Percentiles rank a stretch among this genome's conserved stretches.
These are phyloP conservation scores for Paragorgia papillata DNA, from an alignment of 92 coral and sea anemone genomes.

Conservation along the genomic window DNA sequence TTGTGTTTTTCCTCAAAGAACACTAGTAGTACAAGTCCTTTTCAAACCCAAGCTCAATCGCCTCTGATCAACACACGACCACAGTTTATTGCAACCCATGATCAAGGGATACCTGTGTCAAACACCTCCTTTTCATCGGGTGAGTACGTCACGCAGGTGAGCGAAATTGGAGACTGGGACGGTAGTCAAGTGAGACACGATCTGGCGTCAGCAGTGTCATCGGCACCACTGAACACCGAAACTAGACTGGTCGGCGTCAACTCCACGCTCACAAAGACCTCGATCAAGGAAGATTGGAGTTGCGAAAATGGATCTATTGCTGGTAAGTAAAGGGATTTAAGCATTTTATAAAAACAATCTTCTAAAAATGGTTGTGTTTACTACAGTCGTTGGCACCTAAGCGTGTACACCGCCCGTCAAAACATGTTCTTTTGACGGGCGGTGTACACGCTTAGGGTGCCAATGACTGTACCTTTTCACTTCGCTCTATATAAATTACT, in stretches of 20 bases:
- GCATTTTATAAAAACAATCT: no score
- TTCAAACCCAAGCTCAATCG: conserved; percentile 18
- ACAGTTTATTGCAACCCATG: background rate
- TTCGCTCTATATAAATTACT: background rate
- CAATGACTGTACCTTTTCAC: no score
- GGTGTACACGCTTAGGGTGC: no score
- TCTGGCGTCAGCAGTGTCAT: conserved; percentile 9
- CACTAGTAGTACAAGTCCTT: conserved; percentile 6
- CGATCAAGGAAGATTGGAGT: background rate
- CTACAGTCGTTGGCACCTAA: no score
- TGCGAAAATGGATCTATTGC: background rate
- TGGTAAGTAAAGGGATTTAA: background rate
- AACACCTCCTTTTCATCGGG: background rate
- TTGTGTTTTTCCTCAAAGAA: no score
- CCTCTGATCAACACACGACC: background rate
- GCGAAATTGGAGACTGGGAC: conserved; percentile 33
- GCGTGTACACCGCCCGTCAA: no score
- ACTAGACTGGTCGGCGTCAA: conserved; percentile 3
- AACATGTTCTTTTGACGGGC: no score
- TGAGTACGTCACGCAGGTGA: conserved; percentile 31
- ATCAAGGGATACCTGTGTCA: conserved; percentile 23
- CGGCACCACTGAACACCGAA: conserved; percentile 7
- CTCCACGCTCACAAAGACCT: conserved; percentile 2
- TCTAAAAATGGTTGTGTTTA: no score
- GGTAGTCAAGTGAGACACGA: conserved; percentile 7